phyloP scores from a whole-genome alignment of 2,888 invertebrate genomes.

The Anthophora plumipes region DNA sequence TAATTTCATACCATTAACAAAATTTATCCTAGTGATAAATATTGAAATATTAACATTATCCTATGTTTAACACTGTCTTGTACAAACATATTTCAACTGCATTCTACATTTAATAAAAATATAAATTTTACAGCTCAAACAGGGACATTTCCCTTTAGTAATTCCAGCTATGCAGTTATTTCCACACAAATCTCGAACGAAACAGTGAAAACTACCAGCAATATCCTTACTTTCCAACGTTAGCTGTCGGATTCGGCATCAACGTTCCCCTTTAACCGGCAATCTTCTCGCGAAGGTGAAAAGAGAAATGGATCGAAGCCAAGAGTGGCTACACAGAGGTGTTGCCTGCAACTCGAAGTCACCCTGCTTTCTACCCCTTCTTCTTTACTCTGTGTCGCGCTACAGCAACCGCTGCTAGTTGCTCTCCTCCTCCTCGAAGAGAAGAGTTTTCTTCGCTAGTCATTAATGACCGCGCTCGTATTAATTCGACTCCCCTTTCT shows the following conservation, averaged over 20 bases:
- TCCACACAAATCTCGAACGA: neutral
- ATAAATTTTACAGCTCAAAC: neutral
- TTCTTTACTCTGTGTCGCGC: conserved; percentile 38
- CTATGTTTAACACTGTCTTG: neutral
- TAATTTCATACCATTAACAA: too few relatives aligned
- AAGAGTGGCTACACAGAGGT: conserved; percentile 51
- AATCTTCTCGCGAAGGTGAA: conserved; percentile 30
- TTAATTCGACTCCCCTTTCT: conserved; percentile 53
- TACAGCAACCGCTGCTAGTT: conserved; percentile 17
- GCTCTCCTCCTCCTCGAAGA: conserved; percentile 46
- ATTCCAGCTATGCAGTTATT: neutral
- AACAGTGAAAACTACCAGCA: neutral
- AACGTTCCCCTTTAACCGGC: conserved; percentile 61
- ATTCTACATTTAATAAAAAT: neutral
- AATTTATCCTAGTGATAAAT: too few relatives aligned
- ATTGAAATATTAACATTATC: too few relatives aligned
- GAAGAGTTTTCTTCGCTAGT: conserved; percentile 53
- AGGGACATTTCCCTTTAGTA: neutral
- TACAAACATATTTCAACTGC: neutral
- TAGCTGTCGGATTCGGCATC: neutral
- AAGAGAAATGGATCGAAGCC: conserved; percentile 60
- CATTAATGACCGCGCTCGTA: conserved; percentile 66
- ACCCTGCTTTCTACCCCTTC: neutral
- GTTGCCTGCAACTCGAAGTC: conserved; percentile 49
- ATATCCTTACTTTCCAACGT: neutral